phyloP scores from a whole-genome alignment of 1,140 invertebrate genomes.

The Apis florea region DNA sequence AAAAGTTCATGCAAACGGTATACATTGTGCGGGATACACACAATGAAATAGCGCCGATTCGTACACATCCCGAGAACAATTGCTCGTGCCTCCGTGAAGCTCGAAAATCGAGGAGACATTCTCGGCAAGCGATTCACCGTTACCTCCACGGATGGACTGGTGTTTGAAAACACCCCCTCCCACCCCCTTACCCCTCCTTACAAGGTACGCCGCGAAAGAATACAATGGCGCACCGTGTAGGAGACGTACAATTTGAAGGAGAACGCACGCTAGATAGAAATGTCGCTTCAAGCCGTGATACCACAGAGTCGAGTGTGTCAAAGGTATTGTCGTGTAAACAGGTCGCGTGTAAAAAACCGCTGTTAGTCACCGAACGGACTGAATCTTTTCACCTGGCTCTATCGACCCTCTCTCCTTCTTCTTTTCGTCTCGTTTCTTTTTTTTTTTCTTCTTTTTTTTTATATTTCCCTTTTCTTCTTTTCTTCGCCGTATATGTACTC shows the following conservation, averaged over 20 bases:
- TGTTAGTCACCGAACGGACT: slow-evolving; percentile 59
- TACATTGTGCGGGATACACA: too few species aligned
- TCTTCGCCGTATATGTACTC: background rate
- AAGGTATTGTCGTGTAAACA: slow-evolving; percentile 66
- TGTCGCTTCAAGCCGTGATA: slow-evolving; percentile 33
- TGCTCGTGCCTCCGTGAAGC: background rate
- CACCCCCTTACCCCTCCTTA: slow-evolving; percentile 1
- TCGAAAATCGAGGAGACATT: slow-evolving; percentile 23
- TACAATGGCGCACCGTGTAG: slow-evolving; percentile 30
- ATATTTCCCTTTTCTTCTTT: background rate
- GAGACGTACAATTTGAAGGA: slow-evolving; percentile 35
- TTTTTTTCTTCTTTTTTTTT: background rate
- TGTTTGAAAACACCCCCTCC: slow-evolving; percentile 31
- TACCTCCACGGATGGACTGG: slow-evolving; percentile 7
- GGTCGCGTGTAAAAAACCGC: slow-evolving; percentile 60
- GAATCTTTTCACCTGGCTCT: slow-evolving; percentile 28
- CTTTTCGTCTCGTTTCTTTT: background rate
- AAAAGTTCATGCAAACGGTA: background rate
- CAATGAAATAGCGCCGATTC: slow-evolving; percentile 14
- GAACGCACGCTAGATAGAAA: slow-evolving; percentile 45
- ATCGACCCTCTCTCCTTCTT: slow-evolving; percentile 1
- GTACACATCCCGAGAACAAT: slow-evolving; percentile 32
- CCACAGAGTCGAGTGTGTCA: slow-evolving; percentile 45
- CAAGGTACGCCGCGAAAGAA: slow-evolving; percentile 27
- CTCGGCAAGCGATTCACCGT: slow-evolving; percentile 22